A percentile compares a stretch with the other conserved stretches of the same genome.
These are phyloP conservation scores for Crocuta crocuta DNA, from an alignment of 2,113 vertebrate species.

Conservation along the genomic window DNA sequence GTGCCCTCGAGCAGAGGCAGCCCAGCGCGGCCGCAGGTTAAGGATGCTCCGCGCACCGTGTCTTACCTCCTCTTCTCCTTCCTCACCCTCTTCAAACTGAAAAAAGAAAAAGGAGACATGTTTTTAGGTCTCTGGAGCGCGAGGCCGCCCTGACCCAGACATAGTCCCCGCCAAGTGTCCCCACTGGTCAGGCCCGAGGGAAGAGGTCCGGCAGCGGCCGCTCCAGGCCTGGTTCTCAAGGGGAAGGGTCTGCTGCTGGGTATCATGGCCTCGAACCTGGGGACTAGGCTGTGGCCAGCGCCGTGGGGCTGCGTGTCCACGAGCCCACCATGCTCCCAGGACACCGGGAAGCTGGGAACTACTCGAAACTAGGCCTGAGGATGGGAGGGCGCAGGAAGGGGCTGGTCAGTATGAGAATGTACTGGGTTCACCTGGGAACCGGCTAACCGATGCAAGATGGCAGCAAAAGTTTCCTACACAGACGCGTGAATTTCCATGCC, in stretches of 20 bases:
- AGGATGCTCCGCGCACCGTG: fast-evolving
- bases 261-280: too few species aligned
- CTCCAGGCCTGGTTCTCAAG: fast-evolving
- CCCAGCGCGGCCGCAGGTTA: fast-evolving
- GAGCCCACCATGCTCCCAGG: fast-evolving
- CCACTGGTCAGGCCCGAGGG: background rate
- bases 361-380: background rate
- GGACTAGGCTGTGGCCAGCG: background rate
- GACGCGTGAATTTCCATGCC: fast-evolving
- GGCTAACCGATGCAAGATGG: background rate
- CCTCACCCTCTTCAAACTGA: slow-evolving; percentile 98
- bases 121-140: slow-evolving; percentile 35
- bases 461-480: fast-evolving
- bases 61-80: slow-evolving; percentile 98
- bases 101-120: slow-evolving; percentile 58
- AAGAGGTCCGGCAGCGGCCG: background rate
- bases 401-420: fast-evolving
- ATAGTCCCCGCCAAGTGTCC: fast-evolving
- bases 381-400: background rate
- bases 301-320: too few species aligned
- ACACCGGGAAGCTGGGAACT: background rate
- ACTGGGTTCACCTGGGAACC: fast-evolving
- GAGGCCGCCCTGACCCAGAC: fast-evolving
- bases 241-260: background rate
- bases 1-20: background rate